These are phyloP conservation scores for Danaus melanippus DNA, from an alignment of 1,140 invertebrate genomes.

Conservation along the genomic window DNA sequence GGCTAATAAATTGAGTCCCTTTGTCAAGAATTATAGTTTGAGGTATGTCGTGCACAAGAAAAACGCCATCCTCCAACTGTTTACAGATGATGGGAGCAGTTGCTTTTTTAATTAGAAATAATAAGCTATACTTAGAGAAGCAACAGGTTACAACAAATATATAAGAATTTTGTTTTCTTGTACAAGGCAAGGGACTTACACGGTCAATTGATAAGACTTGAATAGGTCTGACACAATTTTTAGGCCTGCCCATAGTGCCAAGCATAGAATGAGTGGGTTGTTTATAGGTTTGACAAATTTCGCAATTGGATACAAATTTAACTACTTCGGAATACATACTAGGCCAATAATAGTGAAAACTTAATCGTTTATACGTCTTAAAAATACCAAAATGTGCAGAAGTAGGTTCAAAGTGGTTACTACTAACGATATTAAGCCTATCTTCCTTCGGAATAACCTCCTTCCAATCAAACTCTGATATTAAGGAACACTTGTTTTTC, in stretches of 20 bases:
- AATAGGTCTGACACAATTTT: no score
- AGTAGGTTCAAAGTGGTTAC: conserved; percentile 30
- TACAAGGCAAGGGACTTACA: conserved; percentile 19
- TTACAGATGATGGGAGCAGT: conserved; percentile 6
- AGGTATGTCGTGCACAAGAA: no score
- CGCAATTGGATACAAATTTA: conserved; percentile 23
- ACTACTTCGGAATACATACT: conserved; percentile 25
- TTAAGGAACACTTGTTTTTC: no score
- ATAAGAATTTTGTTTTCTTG: conserved; percentile 21
- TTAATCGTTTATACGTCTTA: conserved; percentile 32
- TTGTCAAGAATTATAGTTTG: conserved; percentile 17
- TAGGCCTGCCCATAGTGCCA: no score
- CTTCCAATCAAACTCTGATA: no score
- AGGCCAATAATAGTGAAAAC: conserved; percentile 23
- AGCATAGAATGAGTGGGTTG: no score
- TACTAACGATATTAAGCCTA: conserved; percentile 7
- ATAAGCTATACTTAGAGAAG: no score
- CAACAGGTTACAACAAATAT: no score
- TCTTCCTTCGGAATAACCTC: conserved; percentile 16
- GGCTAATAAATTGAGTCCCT: conserved; percentile 14
- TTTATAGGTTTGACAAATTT: conserved; percentile 24
- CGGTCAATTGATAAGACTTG: no score
- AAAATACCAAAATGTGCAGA: conserved; percentile 43
- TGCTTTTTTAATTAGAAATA: conserved; percentile 22
- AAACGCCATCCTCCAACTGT: conserved; percentile 20